Evolutionary conservation across 2,797 vertebrate genomes (phyloP).

Genomic region (Tokudaia muenninki): DNA sequence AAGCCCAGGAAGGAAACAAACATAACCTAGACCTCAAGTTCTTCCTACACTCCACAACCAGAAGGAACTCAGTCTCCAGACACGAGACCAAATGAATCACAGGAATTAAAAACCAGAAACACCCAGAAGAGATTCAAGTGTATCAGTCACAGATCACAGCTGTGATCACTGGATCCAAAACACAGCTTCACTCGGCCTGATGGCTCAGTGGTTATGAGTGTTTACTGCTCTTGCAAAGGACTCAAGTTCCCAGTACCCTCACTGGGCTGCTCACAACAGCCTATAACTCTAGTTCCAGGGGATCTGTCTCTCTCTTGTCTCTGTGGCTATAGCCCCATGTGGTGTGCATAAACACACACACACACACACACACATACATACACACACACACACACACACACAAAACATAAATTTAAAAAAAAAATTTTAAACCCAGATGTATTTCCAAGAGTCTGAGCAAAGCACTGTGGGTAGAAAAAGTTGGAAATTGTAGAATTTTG

Average conservation of each 20-base stretch:
- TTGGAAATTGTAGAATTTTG: constrained; percentile 38
- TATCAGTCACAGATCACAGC: background rate
- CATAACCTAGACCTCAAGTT: background rate
- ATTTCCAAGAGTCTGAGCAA: constrained; percentile 7
- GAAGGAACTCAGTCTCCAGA: background rate
- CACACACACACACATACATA: too few relatives aligned
- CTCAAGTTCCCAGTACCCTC: background rate
- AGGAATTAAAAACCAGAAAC: background rate
- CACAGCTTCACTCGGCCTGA: background rate
- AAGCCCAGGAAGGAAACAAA: background rate
- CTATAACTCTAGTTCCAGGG: background rate
- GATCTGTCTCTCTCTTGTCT: background rate
- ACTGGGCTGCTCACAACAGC: background rate
- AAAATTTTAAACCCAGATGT: background rate
- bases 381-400: too few relatives aligned
- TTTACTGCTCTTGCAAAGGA: background rate
- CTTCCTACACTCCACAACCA: background rate
- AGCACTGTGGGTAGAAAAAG: background rate
- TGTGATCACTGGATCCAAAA: background rate
- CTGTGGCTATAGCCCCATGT: background rate
- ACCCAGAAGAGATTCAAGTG: background rate
- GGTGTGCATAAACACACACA: background rate
- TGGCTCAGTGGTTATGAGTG: background rate
- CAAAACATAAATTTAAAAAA: background rate
- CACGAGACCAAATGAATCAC: background rate